Evolutionary conservation across 2,113 vertebrate genomes (phyloP).

Genomic region (Cranoglanis bouderius): DNA sequence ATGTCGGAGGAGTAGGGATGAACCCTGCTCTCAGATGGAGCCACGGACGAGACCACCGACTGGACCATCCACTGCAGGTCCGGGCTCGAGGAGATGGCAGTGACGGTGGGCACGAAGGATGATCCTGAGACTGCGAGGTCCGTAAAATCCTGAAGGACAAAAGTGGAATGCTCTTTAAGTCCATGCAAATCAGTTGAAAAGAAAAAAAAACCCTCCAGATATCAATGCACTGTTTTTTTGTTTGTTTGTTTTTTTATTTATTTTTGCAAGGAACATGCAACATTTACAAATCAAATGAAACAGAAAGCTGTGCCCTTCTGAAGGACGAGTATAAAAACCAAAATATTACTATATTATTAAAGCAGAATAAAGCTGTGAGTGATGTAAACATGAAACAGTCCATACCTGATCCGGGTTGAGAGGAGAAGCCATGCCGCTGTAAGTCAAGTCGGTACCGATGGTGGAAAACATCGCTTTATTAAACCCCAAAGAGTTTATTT

Average conservation of each 20-base stretch:
- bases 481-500: slow-evolving; percentile 17
- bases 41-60: slow-evolving; percentile 84
- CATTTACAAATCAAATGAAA: slow-evolving; percentile 3
- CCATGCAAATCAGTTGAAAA: background rate
- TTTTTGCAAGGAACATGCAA: background rate
- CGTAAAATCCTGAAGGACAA: slow-evolving; percentile 83
- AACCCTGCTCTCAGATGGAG: slow-evolving; percentile 80
- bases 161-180: background rate
- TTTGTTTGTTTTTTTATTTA: background rate
- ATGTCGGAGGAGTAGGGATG: slow-evolving; percentile 78
- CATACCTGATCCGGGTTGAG: slow-evolving; percentile 83
- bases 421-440: slow-evolving; percentile 87
- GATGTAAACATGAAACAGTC: background rate
- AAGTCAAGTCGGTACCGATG: slow-evolving; percentile 87
- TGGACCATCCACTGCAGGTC: slow-evolving; percentile 94
- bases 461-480: slow-evolving; percentile 83
- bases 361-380: background rate
- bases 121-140: slow-evolving; percentile 83
- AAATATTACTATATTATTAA: background rate
- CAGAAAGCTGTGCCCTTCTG: background rate
- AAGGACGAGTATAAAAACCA: background rate
- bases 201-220: background rate
- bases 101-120: slow-evolving; percentile 89
- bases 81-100: slow-evolving; percentile 84
- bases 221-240: background rate